Conservation (phyloP, 2,797 vertebrate genomes). For the Neoniphon sammara region DNA sequence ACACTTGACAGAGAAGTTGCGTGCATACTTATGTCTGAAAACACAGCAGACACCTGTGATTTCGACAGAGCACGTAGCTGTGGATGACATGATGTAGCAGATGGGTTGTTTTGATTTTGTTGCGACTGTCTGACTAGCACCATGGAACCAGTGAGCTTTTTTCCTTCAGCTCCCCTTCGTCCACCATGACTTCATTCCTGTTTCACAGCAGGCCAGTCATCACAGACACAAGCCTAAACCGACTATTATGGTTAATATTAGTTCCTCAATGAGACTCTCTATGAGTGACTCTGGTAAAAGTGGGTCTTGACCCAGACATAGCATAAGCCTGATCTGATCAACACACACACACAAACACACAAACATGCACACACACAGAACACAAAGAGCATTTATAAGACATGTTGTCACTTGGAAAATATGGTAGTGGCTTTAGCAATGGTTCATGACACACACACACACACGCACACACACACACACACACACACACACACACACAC, state of each 20-base stretch:
- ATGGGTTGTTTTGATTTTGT: conserved; percentile 10
- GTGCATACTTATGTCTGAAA: not conserved
- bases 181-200: conserved; percentile 57
- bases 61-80: not conserved
- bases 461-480: not conserved
- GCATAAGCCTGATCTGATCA: conserved; percentile 2
- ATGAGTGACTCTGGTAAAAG: conserved; percentile 41
- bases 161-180: conserved; percentile 34
- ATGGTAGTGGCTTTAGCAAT: conserved; percentile 42
- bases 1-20: not conserved
- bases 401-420: conserved; percentile 71
- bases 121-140: conserved; percentile 33
- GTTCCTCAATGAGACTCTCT: conserved; percentile 46
- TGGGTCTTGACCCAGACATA: conserved; percentile 48
- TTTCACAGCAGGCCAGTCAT: conserved; percentile 24
- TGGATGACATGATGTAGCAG: not conserved
- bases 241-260: conserved; percentile 40
- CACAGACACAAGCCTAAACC: conserved; percentile 50
- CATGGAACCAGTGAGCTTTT: conserved; percentile 41
- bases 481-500: too few relatives aligned
- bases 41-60: not conserved
- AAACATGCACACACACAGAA: not conserved
- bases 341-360: conserved; percentile 23
- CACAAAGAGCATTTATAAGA: conserved; percentile 20
- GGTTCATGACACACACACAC: conserved; percentile 10